Conservation (phyloP, 2,113 vertebrate species). For the Xiphias gladius region DNA sequence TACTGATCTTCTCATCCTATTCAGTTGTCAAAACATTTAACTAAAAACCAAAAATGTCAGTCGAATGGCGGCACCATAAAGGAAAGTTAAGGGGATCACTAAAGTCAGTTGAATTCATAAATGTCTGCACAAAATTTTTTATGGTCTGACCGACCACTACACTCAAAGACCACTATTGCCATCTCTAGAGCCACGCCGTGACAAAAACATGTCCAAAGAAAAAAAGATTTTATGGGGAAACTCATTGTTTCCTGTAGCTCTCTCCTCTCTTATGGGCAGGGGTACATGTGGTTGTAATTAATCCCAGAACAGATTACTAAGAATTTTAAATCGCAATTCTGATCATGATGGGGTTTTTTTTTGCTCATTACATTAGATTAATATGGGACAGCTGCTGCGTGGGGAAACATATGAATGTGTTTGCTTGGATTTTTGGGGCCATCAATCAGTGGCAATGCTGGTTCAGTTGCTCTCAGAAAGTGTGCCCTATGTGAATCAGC, state of each 20-base stretch:
- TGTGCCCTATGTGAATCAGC: slow-evolving; percentile 48
- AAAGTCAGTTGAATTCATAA: background rate
- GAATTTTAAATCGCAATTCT: slow-evolving; percentile 74
- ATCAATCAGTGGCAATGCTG: slow-evolving; percentile 69
- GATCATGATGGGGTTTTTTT: slow-evolving; percentile 78
- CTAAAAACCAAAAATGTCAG: no score
- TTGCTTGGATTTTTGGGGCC: slow-evolving; percentile 63
- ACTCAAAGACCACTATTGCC: no score
- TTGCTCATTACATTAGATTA: slow-evolving; percentile 77
- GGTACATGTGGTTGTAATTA: slow-evolving; percentile 77
- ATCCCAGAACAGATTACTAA: slow-evolving; percentile 48
- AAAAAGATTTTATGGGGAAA: slow-evolving; percentile 30
- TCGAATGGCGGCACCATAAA: no score
- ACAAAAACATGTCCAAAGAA: slow-evolving; percentile 7
- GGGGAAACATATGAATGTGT: slow-evolving; percentile 61
- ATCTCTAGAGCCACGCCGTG: background rate
- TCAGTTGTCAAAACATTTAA: background rate
- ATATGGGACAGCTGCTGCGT: slow-evolving; percentile 75
- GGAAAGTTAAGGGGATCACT: background rate
- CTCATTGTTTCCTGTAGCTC: slow-evolving; percentile 39
- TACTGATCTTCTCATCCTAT: background rate
- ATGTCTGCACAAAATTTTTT: no score
- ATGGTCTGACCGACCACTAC: background rate
- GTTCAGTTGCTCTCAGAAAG: slow-evolving; percentile 50
- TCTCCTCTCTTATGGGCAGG: slow-evolving; percentile 24